These are phyloP conservation scores for Hippocampus zosterae DNA, from an alignment of 2,113 vertebrate species.

Conservation along the genomic window DNA sequence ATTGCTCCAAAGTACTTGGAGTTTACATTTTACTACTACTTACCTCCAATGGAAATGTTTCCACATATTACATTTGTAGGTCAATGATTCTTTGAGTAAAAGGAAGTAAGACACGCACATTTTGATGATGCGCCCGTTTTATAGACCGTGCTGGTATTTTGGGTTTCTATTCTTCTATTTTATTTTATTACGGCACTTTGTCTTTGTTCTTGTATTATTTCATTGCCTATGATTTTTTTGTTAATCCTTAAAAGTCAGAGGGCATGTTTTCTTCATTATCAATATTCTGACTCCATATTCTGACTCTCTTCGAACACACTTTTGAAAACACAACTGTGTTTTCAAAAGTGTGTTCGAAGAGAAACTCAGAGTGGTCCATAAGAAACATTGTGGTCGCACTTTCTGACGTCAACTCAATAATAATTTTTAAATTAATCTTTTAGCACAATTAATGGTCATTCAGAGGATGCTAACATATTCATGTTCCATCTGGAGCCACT, in stretches of 20 bases:
- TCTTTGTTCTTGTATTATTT: neutral
- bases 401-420: neutral
- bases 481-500: neutral
- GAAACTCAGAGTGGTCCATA: neutral
- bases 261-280: neutral
- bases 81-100: too few species aligned
- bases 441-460: neutral
- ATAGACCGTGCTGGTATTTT: neutral
- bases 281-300: neutral
- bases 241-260: neutral
- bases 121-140: too few species aligned
- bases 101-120: too few species aligned
- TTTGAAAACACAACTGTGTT: neutral
- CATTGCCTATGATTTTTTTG: too few species aligned
- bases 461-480: neutral
- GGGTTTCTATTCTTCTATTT: neutral
- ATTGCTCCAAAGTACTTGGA: neutral
- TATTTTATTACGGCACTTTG: neutral
- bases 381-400: neutral
- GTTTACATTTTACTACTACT: too few species aligned
- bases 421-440: neutral
- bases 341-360: neutral
- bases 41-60: neutral
- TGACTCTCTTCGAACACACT: too few species aligned
- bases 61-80: neutral